Conservation (phyloP, 2,113 vertebrate genomes). For the Cyphomyrus plagiostoma region DNA sequence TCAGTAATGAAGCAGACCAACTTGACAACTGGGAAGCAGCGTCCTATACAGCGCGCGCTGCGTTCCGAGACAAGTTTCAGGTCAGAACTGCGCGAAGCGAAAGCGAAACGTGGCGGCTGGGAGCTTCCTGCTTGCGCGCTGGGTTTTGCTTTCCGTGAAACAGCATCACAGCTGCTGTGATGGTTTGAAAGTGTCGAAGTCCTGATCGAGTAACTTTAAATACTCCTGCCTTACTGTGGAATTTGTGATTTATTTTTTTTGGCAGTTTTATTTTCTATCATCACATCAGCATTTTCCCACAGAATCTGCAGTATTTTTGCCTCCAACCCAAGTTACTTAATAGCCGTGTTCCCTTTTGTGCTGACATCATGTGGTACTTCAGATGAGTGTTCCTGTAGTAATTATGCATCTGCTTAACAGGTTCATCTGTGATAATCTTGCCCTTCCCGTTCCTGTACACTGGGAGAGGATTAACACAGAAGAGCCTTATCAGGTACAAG, state of each 20-base stretch:
- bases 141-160: not conserved
- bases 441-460: conserved; percentile 82
- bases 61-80: conserved; percentile 88
- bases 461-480: conserved; percentile 91
- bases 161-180: not conserved
- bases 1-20: conserved; percentile 91
- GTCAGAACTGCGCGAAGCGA: conserved; percentile 52
- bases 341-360: no score
- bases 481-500: conserved; percentile 79
- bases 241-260: not conserved
- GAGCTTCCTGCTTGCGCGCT: not conserved
- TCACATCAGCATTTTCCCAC: not conserved
- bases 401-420: conserved; percentile 47
- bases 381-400: conserved; percentile 17
- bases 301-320: not conserved
- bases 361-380: not conserved
- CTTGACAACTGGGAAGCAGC: conserved; percentile 80
- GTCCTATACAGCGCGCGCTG: conserved; percentile 83
- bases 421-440: conserved; percentile 89
- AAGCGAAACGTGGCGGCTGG: not conserved
- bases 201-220: not conserved
- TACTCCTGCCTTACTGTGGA: not conserved
- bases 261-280: not conserved
- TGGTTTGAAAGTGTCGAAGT: not conserved
- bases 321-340: not conserved